Base-by-base conservation (phyloP, 2,113 vertebrate species). In the Uropsilus gracilis region DNA sequence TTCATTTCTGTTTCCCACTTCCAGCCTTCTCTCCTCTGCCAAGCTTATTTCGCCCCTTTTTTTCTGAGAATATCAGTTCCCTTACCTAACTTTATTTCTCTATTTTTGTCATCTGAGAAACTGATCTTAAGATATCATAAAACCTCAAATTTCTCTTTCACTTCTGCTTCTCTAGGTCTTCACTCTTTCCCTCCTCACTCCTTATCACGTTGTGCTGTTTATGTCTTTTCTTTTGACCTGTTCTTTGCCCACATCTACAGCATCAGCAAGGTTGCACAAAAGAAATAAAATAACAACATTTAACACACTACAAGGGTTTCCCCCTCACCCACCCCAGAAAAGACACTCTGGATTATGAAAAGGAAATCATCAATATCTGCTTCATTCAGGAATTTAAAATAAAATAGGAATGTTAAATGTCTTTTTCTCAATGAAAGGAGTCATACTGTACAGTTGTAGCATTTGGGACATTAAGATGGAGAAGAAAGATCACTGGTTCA, bases 391-490 rank as follows among this genome's bases (percentile, higher is more conserved):
- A 50, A 13, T 50, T 50, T 32, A 8, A 46, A 48, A 59, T 24
- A 42, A 16, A 64, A 53, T 42, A n/a, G 20, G 8, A 42, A 16
- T 37, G 2, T 73, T 46, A 80, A 63, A 50, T 34, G 68, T n/a
- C n/a, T n/a, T n/a, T n/a, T n/a, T n/a, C n/a, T n/a, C n/a, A 89
- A 50, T 64, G 55, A 81, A 88, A 89, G 6, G 3, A 76, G 11
- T 5, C 5, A 73, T 42, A 53, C 4, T 42, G 0, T 39, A 9
- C 16, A 4, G 24, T 6, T 61, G 1, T 55, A 39, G 8, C 16
- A 37, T 63, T 94, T 90, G 10, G 8, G 50, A 75, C 75, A 93
- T n/a, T n/a, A n/a, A n/a, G n/a, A n/a, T n/a, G n/a, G n/a, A n/a
- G n/a, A n/a, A n/a, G n/a, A 34, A 53, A 63, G 8, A 16, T 20